A percentile compares a stretch with the other conserved stretches of the same genome.
Evolutionary conservation across 2,113 vertebrate species (phyloP).

Genomic region (Ivindomyrus marchei): DNA sequence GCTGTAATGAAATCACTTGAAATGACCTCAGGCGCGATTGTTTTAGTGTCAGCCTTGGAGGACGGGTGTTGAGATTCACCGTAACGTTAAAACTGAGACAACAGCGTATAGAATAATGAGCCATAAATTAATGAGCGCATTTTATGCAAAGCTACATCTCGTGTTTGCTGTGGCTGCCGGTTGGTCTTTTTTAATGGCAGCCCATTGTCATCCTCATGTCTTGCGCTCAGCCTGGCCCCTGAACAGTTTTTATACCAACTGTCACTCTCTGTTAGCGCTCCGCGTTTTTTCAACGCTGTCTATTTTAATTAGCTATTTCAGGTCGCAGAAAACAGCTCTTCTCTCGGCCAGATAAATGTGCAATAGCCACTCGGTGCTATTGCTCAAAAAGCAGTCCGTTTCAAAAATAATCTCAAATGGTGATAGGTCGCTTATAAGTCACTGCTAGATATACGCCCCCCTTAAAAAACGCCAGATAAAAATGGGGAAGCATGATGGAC

Average conservation of each 20-base stretch:
- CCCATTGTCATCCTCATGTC: constrained; percentile 15
- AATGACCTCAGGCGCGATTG: constrained; percentile 7
- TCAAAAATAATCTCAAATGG: constrained; percentile 47
- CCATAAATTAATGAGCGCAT: not conserved
- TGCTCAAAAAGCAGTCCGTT: constrained; percentile 60
- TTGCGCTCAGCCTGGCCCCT: constrained; percentile 15
- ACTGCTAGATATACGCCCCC: constrained; percentile 31
- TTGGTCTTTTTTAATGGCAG: constrained; percentile 10
- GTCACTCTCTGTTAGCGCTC: constrained; percentile 27
- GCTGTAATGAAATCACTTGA: constrained; percentile 10
- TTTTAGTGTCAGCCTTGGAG: not conserved
- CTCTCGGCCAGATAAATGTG: constrained; percentile 53
- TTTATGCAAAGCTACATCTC: not conserved
- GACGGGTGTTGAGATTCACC: not conserved
- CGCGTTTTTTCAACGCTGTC: constrained; percentile 28
- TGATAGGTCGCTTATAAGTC: constrained; percentile 40
- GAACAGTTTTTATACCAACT: constrained; percentile 33
- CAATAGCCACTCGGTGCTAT: constrained; percentile 49
- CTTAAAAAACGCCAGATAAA: constrained; percentile 1
- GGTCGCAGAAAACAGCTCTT: constrained; percentile 32
- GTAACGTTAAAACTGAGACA: not conserved
- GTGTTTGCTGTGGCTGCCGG: not conserved
- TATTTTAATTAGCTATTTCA: constrained; percentile 38
- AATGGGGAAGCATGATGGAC: constrained; percentile 17
- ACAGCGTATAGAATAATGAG: not conserved